Evolutionary conservation across 2,113 vertebrate species (phyloP), one percentile per base, ranked within the genome.

Genomic region (Xiphophorus maculatus): DNA sequence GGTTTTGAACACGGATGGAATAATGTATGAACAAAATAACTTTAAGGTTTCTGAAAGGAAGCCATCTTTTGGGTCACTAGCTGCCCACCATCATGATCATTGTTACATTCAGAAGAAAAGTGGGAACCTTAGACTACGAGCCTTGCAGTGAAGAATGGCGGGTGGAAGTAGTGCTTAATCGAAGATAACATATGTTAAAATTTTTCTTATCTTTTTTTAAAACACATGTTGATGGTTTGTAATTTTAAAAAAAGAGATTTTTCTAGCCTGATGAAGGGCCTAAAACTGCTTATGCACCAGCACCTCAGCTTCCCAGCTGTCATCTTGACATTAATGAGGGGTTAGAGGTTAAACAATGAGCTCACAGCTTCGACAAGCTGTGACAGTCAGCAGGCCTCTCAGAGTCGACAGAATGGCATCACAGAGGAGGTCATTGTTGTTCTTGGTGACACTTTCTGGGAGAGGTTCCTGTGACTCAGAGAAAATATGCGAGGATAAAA

Each of bases 391-490:
- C 81, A 84, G 79, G 61, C 81, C 73, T 74, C 73, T 42, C 63
- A 64, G 32, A 63, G 72, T 32, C 74, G 66, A 73, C 51, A 75
- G 74, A 79, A 86, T 87, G 80, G 87, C 88, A 88, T 88, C 88
- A 89, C 76, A 81, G 85, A 84, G 71, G 76, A 81, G 69, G 81
- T 88, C 86, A 89, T 84, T 88, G 83, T 89, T 91, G 82, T 82
- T 91, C 69, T 78, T 82, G 80, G 77, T 85, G 83, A 86, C 80
- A 70, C 66, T 66, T 81, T 86, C 74, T 86, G 87, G 92, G 92
- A 78, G 92, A 88, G 87, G 90, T 73, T 72, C 1, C 10, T 73
- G 82, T 92, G 90, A 92, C 83, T 87, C 85, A 91, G 64, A 91
- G 64, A 77, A 79, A 85, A 62, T 83, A 85, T 80, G 54, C 51